Evolutionary conservation across 2,888 invertebrate genomes (phyloP).

Genomic region (Diplolepis rosae): DNA sequence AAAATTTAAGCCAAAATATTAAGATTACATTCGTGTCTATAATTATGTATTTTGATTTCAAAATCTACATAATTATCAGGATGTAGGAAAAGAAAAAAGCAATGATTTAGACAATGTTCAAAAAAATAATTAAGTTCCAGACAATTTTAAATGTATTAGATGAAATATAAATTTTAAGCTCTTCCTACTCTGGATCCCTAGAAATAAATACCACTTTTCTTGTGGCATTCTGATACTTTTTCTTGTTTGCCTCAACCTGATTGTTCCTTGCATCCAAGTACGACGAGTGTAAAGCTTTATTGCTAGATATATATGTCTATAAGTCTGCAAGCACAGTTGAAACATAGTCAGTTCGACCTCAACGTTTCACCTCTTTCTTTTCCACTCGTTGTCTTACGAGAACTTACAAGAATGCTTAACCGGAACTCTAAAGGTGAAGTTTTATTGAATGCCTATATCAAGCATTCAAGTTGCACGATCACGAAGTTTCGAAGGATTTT

Average conservation of each 20-base stretch:
- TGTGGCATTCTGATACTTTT: background rate
- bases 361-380: background rate
- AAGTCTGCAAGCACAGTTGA: background rate
- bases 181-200: background rate
- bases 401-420: background rate
- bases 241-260: background rate
- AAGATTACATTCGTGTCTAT: too few species aligned
- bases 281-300: background rate
- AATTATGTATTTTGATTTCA: too few species aligned
- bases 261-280: background rate
- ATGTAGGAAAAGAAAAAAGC: too few species aligned
- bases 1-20: too few species aligned
- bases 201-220: background rate
- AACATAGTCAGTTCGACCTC: background rate
- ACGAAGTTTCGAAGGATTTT: background rate
- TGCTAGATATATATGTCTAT: background rate
- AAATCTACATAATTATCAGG: too few species aligned
- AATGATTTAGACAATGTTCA: too few species aligned
- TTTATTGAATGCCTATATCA: slow-evolving; percentile 3
- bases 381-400: background rate
- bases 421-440: slow-evolving; percentile 16
- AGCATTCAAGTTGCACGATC: background rate
- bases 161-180: background rate
- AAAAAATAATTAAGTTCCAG: too few species aligned
- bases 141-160: background rate